Evolutionary conservation across 2,113 vertebrate species (phyloP).

Genomic region (Sardina pilchardus): DNA sequence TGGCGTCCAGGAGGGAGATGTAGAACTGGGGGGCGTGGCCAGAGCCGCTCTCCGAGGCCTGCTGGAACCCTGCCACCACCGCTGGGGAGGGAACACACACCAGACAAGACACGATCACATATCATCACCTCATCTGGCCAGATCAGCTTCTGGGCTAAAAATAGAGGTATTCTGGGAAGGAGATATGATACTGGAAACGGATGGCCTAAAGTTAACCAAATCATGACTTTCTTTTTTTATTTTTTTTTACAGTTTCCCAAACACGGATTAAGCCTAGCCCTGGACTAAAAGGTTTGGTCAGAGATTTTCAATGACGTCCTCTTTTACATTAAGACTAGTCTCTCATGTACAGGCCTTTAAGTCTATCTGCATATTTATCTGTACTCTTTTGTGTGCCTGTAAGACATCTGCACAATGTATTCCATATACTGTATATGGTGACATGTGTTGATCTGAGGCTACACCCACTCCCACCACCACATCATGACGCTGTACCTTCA

Average conservation of each 20-base stretch:
- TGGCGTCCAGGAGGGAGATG: slow-evolving; percentile 82
- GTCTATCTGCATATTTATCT: neutral
- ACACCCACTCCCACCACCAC: neutral
- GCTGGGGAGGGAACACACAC: slow-evolving; percentile 65
- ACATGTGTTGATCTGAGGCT: neutral
- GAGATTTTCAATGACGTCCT: too few species aligned
- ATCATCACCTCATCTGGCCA: neutral
- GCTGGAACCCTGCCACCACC: slow-evolving; percentile 91
- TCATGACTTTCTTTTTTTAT: too few species aligned
- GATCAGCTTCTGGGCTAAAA: neutral
- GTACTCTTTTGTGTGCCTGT: neutral
- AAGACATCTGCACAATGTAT: neutral
- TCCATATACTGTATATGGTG: neutral
- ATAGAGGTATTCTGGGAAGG: neutral
- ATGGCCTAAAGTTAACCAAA: too few species aligned
- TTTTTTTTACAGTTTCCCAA: too few species aligned
- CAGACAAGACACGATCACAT: slow-evolving; percentile 2
- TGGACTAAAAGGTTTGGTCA: too few species aligned
- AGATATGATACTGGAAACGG: neutral
- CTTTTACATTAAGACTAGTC: too few species aligned
- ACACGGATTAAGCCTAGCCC: too few species aligned
- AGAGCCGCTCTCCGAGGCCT: slow-evolving; percentile 77
- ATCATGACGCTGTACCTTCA: slow-evolving; percentile 79
- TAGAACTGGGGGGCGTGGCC: slow-evolving; percentile 85
- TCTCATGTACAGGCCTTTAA: too few species aligned